phyloP scores from a whole-genome alignment of 1,140 invertebrate genomes.

The Pararge aegeria region DNA sequence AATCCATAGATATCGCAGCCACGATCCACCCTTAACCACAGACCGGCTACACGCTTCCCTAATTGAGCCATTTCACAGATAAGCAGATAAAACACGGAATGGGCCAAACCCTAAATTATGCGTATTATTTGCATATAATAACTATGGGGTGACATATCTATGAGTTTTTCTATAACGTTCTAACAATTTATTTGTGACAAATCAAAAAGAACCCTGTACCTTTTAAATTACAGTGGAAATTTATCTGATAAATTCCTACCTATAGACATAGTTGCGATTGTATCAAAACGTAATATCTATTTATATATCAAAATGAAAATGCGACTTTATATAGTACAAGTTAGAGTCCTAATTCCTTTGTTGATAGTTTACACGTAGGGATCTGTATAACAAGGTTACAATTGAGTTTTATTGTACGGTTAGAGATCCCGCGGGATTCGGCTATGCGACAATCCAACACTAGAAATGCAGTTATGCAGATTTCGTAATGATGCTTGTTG shows the following conservation, averaged over 20 bases:
- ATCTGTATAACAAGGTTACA: conserved; percentile 26
- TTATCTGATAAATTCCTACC: background rate
- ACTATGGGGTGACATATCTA: conserved; percentile 63
- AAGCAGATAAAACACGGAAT: conserved; percentile 77
- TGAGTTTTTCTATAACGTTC: background rate
- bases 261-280: background rate
- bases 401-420: conserved; percentile 39
- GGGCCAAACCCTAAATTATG: conserved; percentile 69
- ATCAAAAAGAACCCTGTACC: background rate
- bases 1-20: conserved; percentile 46
- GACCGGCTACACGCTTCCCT: conserved; percentile 49
- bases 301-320: conserved; percentile 14
- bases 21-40: conserved; percentile 42
- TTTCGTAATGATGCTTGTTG: conserved; percentile 61
- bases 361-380: conserved; percentile 9
- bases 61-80: conserved; percentile 78
- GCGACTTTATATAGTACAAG: background rate
- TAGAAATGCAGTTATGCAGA: conserved; percentile 69
- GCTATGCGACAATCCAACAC: conserved; percentile 56
- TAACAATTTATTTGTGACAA: background rate
- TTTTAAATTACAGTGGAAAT: background rate
- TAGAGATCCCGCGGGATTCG: conserved; percentile 44
- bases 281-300: conserved; percentile 23
- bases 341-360: conserved; percentile 22
- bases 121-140: conserved; percentile 77